Evolutionary conservation across 2,797 vertebrate species (phyloP).

Genomic region (Aotus griseimembra): DNA sequence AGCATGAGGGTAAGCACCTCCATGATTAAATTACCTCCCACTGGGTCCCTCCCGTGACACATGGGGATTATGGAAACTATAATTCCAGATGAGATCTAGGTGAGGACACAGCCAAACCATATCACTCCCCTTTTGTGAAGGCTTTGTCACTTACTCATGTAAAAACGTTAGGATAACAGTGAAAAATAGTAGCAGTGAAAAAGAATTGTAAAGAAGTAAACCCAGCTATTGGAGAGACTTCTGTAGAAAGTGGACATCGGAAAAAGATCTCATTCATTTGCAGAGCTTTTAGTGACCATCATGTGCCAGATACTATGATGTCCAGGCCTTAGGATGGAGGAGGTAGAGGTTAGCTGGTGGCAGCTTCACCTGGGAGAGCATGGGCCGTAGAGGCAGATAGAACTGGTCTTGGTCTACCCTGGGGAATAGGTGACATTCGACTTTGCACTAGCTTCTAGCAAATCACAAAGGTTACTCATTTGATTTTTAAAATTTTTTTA

Average conservation of each 20-base stretch:
- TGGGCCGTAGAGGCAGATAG: background rate
- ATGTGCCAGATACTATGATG: background rate
- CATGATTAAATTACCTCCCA: background rate
- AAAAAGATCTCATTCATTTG: background rate
- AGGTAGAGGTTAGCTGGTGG: background rate
- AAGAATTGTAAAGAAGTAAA: background rate
- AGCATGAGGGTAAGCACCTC: background rate
- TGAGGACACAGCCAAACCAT: background rate
- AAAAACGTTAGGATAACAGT: background rate
- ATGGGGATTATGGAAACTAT: background rate
- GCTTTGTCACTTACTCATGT: background rate
- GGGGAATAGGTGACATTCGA: background rate
- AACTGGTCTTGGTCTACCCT: background rate
- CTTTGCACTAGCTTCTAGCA: background rate
- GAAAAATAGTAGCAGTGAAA: background rate
- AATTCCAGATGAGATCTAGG: background rate
- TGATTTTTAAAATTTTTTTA: background rate
- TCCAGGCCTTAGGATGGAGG: background rate
- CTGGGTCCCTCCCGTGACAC: rapidly evolving
- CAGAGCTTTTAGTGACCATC: background rate
- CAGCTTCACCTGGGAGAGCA: background rate
- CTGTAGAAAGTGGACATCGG: background rate
- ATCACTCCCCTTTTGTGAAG: background rate
- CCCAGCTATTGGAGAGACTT: background rate
- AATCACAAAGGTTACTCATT: background rate